These are phyloP conservation scores for Tragelaphus imberbis DNA, from an alignment of 2,113 vertebrate genomes.

Conservation along the genomic window DNA sequence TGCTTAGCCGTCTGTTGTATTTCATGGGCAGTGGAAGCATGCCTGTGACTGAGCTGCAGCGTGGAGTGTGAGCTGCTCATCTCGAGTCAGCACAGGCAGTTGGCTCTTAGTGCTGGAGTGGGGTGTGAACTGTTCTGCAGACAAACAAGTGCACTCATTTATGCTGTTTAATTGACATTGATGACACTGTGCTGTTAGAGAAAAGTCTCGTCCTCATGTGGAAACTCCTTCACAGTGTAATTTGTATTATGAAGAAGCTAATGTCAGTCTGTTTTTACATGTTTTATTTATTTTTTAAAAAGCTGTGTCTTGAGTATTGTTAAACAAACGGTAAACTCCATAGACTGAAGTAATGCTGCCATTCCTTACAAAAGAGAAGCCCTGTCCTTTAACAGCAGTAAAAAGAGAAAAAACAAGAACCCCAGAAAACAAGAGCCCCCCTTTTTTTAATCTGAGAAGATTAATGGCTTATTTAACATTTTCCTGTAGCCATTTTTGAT, in stretches of 20 bases:
- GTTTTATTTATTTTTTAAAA: background rate
- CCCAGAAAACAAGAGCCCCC: background rate
- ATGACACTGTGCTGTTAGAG: background rate
- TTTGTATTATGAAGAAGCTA: background rate
- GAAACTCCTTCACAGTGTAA: background rate
- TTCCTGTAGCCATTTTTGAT: background rate
- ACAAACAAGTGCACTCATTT: background rate
- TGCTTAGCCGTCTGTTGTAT: background rate
- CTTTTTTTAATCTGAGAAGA: background rate
- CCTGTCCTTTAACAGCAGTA: background rate
- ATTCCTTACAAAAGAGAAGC: background rate
- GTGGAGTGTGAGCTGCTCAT: fast-evolving
- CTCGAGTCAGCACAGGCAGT: background rate
- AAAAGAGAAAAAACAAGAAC: background rate
- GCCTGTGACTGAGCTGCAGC: background rate
- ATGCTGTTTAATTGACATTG: background rate
- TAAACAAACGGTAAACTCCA: background rate
- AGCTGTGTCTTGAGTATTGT: background rate
- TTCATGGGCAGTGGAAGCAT: background rate
- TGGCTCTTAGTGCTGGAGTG: background rate
- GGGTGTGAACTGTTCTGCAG: background rate
- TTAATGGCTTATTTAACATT: background rate
- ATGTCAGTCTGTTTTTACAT: background rate
- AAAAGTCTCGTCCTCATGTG: background rate
- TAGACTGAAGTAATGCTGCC: background rate